These are phyloP conservation scores for Danio kyathit DNA, from an alignment of 2,797 vertebrate genomes.

Conservation along the genomic window DNA sequence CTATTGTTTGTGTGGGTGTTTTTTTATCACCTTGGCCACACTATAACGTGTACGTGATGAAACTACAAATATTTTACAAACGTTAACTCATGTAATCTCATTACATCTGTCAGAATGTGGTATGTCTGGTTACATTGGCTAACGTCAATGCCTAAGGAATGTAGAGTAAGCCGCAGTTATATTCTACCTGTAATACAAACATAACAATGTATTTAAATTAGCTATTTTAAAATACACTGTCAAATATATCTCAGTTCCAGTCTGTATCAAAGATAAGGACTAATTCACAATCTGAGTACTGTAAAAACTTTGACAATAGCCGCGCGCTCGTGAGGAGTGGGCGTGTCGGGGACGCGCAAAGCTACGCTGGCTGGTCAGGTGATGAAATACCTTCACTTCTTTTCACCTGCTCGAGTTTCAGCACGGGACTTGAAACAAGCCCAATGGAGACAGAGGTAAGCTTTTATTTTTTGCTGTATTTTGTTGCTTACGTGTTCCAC, in stretches of 20 bases:
- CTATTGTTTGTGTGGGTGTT: neutral
- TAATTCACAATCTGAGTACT: neutral
- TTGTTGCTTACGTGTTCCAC: neutral
- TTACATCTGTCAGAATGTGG: slow-evolving; percentile 45
- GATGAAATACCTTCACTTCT: slow-evolving; percentile 45
- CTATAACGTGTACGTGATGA: neutral
- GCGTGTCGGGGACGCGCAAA: slow-evolving; percentile 1
- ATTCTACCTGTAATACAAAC: slow-evolving; percentile 5
- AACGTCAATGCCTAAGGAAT: slow-evolving; percentile 21
- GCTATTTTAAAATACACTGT: neutral
- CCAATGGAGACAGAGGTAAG: slow-evolving; percentile 62
- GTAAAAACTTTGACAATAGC: neutral
- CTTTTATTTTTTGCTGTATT: neutral
- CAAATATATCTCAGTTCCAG: neutral
- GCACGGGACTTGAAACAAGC: slow-evolving; percentile 37
- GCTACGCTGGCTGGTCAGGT: slow-evolving; percentile 36
- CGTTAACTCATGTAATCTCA: neutral
- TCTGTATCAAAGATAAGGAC: neutral
- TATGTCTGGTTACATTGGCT: slow-evolving; percentile 39
- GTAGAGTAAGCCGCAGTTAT: slow-evolving; percentile 7
- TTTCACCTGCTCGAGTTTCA: slow-evolving; percentile 49
- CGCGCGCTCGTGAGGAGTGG: slow-evolving; percentile 9
- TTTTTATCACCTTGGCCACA: neutral
- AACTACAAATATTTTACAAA: slow-evolving; percentile 12
- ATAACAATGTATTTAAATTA: too few species aligned